Conservation (phyloP, 1,140 invertebrate genomes). For the Danaus melanippus region DNA sequence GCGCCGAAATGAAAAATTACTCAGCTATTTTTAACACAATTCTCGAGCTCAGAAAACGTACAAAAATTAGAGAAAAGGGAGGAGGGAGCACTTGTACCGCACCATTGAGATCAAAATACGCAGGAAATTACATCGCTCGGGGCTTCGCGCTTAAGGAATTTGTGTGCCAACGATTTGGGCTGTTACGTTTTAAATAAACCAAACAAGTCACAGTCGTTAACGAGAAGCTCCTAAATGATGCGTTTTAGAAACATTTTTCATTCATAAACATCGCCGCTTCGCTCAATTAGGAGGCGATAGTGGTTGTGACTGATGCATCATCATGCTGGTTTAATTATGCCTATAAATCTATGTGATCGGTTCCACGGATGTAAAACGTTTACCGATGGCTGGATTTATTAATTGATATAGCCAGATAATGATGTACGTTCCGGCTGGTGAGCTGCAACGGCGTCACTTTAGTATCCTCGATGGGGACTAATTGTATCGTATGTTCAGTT, state of each 20-base stretch:
- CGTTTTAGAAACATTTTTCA: constrained; percentile 22
- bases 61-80: constrained; percentile 69
- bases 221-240: constrained; percentile 39
- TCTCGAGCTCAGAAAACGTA: constrained; percentile 63
- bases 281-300: constrained; percentile 3
- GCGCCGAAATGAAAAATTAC: constrained; percentile 69
- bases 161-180: constrained; percentile 61
- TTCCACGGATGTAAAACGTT: constrained; percentile 1
- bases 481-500: constrained; percentile 16
- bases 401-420: background rate
- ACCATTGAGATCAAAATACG: constrained; percentile 70
- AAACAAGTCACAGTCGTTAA: constrained; percentile 53
- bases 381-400: constrained; percentile 1
- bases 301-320: background rate
- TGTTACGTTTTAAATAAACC: constrained; percentile 64
- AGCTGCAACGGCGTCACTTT: background rate
- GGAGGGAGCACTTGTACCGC: constrained; percentile 65
- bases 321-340: constrained; percentile 1
- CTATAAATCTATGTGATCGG: background rate
- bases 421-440: constrained; percentile 3
- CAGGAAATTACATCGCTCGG: constrained; percentile 63
- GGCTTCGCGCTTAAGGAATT: constrained; percentile 47
- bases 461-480: constrained; percentile 4
- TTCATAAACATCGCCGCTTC: constrained; percentile 2
- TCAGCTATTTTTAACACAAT: constrained; percentile 65